These are phyloP conservation scores for Clinocottus analis DNA, from an alignment of 2,113 vertebrate species.

Conservation along the genomic window DNA sequence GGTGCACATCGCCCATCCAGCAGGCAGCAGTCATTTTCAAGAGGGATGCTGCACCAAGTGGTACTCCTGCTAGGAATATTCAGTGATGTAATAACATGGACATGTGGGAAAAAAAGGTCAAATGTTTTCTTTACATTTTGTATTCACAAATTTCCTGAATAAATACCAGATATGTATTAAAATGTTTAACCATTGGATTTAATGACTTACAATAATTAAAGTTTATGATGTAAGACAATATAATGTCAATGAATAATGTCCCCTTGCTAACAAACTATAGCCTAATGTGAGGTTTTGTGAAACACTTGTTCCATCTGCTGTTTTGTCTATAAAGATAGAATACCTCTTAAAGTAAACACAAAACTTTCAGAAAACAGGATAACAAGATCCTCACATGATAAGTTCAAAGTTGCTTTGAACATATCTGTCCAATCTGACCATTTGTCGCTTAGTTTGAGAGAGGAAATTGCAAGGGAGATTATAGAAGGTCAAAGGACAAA, in stretches of 20 bases:
- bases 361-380: not conserved
- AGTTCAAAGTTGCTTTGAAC: constrained; percentile 26
- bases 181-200: not conserved
- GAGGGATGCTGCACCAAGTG: constrained; percentile 19
- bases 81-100: not conserved
- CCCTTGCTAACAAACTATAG: not conserved
- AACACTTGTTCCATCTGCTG: not conserved
- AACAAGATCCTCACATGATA: constrained; percentile 9
- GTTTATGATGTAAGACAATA: not conserved
- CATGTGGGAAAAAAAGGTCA: not conserved
- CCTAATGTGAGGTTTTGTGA: not conserved
- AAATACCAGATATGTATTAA: not conserved
- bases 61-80: not conserved
- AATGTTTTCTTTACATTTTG: not conserved
- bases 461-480: constrained; percentile 3
- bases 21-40: constrained; percentile 39
- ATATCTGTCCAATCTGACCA: constrained; percentile 11
- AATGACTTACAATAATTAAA: not conserved
- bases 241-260: not conserved
- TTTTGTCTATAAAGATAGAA: not conserved
- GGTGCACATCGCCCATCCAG: constrained; percentile 58
- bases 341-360: not conserved
- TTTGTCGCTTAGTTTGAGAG: constrained; percentile 23
- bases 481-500: constrained; percentile 18
- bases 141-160: not conserved